Conservation (phyloP, 1,140 invertebrate genomes). For the Macrobrachium rosenbergii region DNA sequence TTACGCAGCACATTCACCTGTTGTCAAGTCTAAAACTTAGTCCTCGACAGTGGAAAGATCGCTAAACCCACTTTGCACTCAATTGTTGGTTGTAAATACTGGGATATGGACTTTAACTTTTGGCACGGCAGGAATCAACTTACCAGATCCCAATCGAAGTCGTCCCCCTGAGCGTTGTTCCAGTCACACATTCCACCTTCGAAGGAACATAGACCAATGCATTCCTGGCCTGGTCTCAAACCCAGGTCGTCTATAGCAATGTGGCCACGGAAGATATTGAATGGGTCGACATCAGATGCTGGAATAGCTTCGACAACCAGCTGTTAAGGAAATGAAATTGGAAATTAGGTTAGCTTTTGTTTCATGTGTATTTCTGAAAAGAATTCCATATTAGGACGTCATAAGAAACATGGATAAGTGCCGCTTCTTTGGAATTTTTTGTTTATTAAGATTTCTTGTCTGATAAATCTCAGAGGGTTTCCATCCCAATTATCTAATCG, state of each 20-base stretch:
- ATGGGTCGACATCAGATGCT: conserved; percentile 74
- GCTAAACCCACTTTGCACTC: too few species aligned
- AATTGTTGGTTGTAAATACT: too few species aligned
- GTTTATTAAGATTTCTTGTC: too few species aligned
- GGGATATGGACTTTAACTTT: too few species aligned
- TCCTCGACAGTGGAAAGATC: too few species aligned
- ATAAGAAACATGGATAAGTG: too few species aligned
- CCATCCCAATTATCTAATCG: too few species aligned
- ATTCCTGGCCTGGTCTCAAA: conserved; percentile 72
- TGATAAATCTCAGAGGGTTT: too few species aligned
- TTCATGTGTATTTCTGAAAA: neutral
- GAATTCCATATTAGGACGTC: neutral
- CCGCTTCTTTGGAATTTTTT: too few species aligned
- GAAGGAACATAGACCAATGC: conserved; percentile 78
- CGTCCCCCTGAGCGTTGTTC: conserved; percentile 78
- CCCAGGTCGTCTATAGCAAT: conserved; percentile 78
- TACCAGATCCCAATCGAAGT: conserved; percentile 76
- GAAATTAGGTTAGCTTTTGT: neutral
- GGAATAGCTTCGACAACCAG: conserved; percentile 77
- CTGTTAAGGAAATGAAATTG: conserved; percentile 68
- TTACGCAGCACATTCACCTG: too few species aligned
- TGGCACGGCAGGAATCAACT: neutral
- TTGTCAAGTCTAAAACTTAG: too few species aligned
- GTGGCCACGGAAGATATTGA: conserved; percentile 76
- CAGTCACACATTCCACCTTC: conserved; percentile 79